phyloP scores from a whole-genome alignment of 2,888 invertebrate species.

The Achlya flavicornis region DNA sequence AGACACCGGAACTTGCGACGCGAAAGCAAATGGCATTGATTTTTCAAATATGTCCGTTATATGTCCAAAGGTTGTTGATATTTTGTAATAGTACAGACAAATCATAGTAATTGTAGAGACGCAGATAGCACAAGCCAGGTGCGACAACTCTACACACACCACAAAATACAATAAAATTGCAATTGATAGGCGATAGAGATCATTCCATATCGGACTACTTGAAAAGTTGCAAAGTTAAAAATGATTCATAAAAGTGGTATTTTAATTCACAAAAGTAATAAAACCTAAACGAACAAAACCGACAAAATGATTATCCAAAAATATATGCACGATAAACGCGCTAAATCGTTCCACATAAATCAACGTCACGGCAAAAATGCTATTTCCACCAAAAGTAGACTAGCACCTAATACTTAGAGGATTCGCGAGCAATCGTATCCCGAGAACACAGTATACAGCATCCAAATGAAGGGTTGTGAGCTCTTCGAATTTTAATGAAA shows the following conservation, averaged over 20 bases:
- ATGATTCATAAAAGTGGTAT: not conserved
- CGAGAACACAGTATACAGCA: slow-evolving; percentile 61
- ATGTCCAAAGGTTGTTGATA: too few relatives aligned
- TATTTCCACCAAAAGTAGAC: slow-evolving; percentile 63
- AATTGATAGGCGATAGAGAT: too few relatives aligned
- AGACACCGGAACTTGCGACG: too few relatives aligned
- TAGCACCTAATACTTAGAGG: slow-evolving; percentile 52
- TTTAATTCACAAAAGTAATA: not conserved
- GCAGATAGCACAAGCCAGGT: too few relatives aligned
- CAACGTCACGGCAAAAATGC: slow-evolving; percentile 63
- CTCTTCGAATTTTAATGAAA: slow-evolving; percentile 81
- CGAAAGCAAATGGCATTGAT: too few relatives aligned
- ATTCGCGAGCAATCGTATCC: slow-evolving; percentile 67
- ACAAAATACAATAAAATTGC: too few relatives aligned
- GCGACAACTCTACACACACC: not conserved
- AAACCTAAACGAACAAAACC: not conserved
- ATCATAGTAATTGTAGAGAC: too few relatives aligned
- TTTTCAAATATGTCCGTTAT: too few relatives aligned
- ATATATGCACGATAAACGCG: slow-evolving; percentile 1
- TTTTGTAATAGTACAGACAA: too few relatives aligned
- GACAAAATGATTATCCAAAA: not conserved
- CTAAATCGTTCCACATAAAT: slow-evolving; percentile 44
- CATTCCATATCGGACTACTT: not conserved
- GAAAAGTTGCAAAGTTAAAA: not conserved
- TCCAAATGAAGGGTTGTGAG: slow-evolving; percentile 77